A percentile compares a stretch with the other conserved stretches of the same genome.
Conservation (phyloP, 2,113 vertebrate species). For the Onychorhynchus coronatus region DNA sequence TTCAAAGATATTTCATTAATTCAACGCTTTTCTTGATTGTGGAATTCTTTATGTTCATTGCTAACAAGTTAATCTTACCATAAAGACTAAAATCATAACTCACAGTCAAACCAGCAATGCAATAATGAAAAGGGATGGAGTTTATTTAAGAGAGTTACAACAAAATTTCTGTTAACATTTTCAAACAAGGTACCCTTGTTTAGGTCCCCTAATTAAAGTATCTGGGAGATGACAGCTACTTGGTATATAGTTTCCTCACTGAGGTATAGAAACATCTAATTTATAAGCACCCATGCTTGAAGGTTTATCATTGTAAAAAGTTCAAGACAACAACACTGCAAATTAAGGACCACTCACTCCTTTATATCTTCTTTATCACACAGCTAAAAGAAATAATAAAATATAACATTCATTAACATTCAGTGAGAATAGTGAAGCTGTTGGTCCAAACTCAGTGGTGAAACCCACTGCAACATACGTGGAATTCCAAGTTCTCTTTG, state of each 20-base stretch:
- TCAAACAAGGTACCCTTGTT: background rate
- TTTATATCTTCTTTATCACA: background rate
- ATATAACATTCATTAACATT: background rate
- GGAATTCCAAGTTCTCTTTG: background rate
- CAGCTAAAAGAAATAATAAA: background rate
- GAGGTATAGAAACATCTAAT: background rate
- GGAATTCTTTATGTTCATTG: slow-evolving; percentile 8
- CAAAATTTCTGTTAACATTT: slow-evolving; percentile 1
- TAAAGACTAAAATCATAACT: slow-evolving; percentile 32
- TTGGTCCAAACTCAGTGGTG: background rate
- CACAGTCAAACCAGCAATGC: background rate
- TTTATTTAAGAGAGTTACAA: background rate
- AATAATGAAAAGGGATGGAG: background rate
- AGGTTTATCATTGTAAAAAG: background rate
- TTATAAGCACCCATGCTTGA: background rate
- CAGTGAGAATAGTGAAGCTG: background rate
- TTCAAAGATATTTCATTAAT: slow-evolving; percentile 30
- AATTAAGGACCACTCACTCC: background rate
- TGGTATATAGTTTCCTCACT: background rate
- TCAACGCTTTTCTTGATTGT: slow-evolving; percentile 21
- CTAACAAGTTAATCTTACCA: background rate
- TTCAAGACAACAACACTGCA: background rate
- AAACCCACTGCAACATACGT: background rate
- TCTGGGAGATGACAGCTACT: background rate
- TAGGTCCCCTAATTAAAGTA: background rate